These are phyloP conservation scores for Micropoecilia bifurca DNA, from an alignment of 2,797 vertebrate genomes.

Conservation along the genomic window DNA sequence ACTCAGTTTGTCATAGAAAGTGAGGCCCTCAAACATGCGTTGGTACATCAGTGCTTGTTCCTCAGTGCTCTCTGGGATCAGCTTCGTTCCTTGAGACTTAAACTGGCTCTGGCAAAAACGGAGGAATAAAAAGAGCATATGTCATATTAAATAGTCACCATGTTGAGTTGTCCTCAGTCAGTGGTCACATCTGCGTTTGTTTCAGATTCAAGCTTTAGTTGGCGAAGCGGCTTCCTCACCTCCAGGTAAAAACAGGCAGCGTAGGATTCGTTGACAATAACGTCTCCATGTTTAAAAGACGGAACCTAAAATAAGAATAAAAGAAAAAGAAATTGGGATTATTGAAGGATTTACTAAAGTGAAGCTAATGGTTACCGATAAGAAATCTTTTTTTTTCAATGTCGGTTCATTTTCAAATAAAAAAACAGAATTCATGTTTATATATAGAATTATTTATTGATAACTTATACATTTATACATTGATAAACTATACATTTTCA, in stretches of 20 bases:
- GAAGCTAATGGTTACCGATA: neutral
- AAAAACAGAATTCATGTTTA: neutral
- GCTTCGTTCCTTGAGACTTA: slow-evolving; percentile 73
- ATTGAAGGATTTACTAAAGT: neutral
- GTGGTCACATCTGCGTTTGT: neutral
- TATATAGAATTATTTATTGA: neutral
- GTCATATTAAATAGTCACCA: neutral
- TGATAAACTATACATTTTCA: neutral
- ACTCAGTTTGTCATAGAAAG: slow-evolving; percentile 78
- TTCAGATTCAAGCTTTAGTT: neutral
- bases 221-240: slow-evolving; percentile 55
- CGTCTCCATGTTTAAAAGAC: slow-evolving; percentile 75
- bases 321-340: neutral
- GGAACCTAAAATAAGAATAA: slow-evolving; percentile 65
- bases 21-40: slow-evolving; percentile 75
- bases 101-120: slow-evolving; percentile 71
- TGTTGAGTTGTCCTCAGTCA: no score
- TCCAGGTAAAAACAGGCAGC: slow-evolving; percentile 79
- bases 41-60: slow-evolving; percentile 79
- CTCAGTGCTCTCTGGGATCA: slow-evolving; percentile 66
- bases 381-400: neutral
- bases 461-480: no score
- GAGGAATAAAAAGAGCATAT: neutral
- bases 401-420: neutral
- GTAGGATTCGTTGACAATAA: slow-evolving; percentile 76